Base-by-base conservation (phyloP, 30 jellyfish, hydroid and myxozoan species). In the Euphysa ruthae region DNA sequence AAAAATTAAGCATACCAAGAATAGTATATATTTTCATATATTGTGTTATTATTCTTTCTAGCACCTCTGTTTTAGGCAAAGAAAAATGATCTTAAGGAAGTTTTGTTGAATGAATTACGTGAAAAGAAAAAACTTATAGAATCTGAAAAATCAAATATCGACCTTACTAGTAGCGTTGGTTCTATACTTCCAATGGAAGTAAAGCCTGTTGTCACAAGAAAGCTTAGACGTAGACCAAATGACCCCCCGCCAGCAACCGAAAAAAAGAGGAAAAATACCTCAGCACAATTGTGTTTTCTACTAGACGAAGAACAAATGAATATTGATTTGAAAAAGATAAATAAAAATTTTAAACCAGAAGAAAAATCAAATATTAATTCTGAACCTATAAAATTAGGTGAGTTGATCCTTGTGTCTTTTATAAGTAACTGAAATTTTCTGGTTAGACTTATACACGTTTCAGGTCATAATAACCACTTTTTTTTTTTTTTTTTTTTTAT, bases 241-340 rank as follows among this genome's bases (percentile, higher is more conserved):
- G 98, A 89, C 49, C 98, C 98, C 19, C 98, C 91, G 3, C 98
- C 98, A 3, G 95, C 77, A 32, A 80, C 98, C 14, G 98, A 89
- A 20, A 85, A 75, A 66, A 89, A 89, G 42, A 69, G 84, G 35
- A 70, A 93, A 60, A 77, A 73, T 35, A 77, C 85, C 8, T 1
- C 69, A 62, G 78, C 87, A 24, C 98, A 77, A 61, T 61, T 89
- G 61, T 78, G 69, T 55, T 69, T 74, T 10, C 66, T 89, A 50
- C 74, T 89, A 70, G 16, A 80, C 16, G 98, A 89, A 27, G 98
- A 89, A 32, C 81, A 79, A 28, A 81, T 89, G 22, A 38, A 74
- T 49, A 66, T 93, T 8, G 98, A 89, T 38, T 64, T 89, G 62
- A 89, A 89, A 70, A 79, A 79, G 56, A 44, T 89, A 24, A 81